Conservation (phyloP, 1,140 invertebrate genomes). For the Rhopalosiphum maidis region DNA sequence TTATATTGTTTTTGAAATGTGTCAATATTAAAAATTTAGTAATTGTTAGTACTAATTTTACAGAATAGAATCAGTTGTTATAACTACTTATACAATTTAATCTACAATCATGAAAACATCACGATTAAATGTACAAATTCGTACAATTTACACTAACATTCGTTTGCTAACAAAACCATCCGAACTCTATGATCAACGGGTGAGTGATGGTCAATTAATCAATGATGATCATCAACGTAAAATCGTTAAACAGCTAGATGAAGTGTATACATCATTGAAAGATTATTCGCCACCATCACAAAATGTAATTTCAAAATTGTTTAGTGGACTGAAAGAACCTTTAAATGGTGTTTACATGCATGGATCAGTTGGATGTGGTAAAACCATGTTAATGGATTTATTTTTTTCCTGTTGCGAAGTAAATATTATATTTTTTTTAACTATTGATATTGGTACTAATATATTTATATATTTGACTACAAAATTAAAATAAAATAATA, state of each 20-base stretch:
- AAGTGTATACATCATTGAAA: constrained; percentile 72
- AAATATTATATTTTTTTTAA: constrained; percentile 60
- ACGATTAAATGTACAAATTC: neutral
- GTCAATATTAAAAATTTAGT: neutral
- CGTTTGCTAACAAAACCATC: constrained; percentile 27
- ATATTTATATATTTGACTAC: neutral
- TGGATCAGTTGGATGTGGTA: constrained; percentile 90
- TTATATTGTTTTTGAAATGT: neutral
- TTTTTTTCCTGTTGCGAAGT: constrained; percentile 84
- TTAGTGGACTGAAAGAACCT: constrained; percentile 64
- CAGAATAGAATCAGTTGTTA: neutral
- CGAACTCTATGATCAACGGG: constrained; percentile 63
- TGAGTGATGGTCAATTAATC: constrained; percentile 69
- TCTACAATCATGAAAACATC: neutral
- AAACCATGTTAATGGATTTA: constrained; percentile 99
- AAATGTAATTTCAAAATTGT: constrained; percentile 64
- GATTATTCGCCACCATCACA: constrained; percentile 68
- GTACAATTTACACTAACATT: neutral
- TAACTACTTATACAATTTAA: neutral
- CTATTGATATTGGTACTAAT: neutral
- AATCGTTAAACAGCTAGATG: constrained; percentile 73
- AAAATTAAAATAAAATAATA: neutral
- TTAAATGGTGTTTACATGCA: constrained; percentile 84
- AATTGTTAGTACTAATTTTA: neutral
- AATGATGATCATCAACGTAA: constrained; percentile 75